Percentiles rank a stretch among this genome's conserved stretches.
Evolutionary conservation across 2,797 vertebrate species (phyloP).

Genomic region (Brachymystax lenok): DNA sequence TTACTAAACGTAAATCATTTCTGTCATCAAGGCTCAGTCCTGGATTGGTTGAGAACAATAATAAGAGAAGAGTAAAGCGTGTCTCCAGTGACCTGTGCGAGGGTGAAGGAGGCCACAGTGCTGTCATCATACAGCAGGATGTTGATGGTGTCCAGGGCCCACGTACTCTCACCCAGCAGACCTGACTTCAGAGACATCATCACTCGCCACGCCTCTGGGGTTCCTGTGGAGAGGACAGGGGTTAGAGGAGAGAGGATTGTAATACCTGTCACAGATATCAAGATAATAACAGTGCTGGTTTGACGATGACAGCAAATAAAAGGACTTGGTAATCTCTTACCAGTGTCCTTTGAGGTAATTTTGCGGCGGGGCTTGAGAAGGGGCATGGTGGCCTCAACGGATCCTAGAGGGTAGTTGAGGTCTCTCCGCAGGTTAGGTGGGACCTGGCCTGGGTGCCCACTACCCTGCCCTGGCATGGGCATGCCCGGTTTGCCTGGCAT

Average conservation of each 20-base stretch:
- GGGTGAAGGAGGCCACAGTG: conserved; percentile 95
- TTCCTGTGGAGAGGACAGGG: conserved; percentile 74
- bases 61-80: background rate
- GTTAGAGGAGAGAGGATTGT: background rate
- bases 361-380: conserved; percentile 90
- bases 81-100: conserved; percentile 85
- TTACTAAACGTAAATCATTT: background rate
- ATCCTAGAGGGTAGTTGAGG: conserved; percentile 91
- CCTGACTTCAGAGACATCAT: conserved; percentile 99
- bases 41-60: background rate
- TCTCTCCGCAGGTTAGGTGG: conserved; percentile 83
- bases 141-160: conserved; percentile 98
- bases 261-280: background rate
- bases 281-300: background rate
- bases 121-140: conserved; percentile 97
- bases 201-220: conserved; percentile 97
- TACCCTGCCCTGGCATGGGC: conserved; percentile 80
- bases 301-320: background rate
- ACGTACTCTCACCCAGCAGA: conserved; percentile 96
- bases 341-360: conserved; percentile 96
- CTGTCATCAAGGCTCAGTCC: conserved; percentile 64
- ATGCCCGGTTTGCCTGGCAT: conserved; percentile 85
- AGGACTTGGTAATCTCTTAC: conserved; percentile 69
- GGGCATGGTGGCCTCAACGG: conserved; percentile 90
- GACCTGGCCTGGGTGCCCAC: conserved; percentile 79